phyloP scores from a whole-genome alignment of 37 sponge, comb jelly and placozoan genomes.

The Crambe crambe region DNA sequence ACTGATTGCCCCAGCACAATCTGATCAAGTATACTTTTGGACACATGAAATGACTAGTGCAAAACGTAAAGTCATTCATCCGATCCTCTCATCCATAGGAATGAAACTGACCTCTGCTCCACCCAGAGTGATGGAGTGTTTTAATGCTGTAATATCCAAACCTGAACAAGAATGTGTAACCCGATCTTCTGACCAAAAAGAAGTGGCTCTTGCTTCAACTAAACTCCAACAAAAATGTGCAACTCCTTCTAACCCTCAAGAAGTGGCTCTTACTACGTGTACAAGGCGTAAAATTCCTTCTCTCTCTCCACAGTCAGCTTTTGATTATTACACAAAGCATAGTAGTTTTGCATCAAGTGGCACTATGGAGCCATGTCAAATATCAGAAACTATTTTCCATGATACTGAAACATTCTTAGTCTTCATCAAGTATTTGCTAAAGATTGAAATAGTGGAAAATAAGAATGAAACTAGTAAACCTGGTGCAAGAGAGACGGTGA shows the following conservation, averaged over 20 bases:
- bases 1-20: not conserved
- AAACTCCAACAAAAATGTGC: too few species aligned
- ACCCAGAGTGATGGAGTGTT: conserved; percentile 1
- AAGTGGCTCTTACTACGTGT: not conserved
- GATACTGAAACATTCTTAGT: not conserved
- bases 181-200: not conserved
- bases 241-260: too few species aligned
- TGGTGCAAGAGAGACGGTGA: too few species aligned
- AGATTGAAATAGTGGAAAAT: not conserved
- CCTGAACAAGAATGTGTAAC: not conserved
- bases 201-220: not conserved
- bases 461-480: conserved; percentile 1
- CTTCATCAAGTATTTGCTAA: conserved; percentile 18
- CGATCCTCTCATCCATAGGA: conserved; percentile 20
- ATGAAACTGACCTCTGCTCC: conserved; percentile 54
- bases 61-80: not conserved
- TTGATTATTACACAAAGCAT: conserved; percentile 14
- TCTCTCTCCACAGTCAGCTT: conserved; percentile 17
- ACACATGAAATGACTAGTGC: not conserved
- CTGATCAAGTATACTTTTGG: conserved; percentile 25
- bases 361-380: not conserved
- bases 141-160: conserved; percentile 13
- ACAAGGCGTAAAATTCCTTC: not conserved
- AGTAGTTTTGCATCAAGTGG: not conserved
- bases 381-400: conserved; percentile 15